phyloP scores from a whole-genome alignment of 2,797 vertebrate genomes.

The Rallus crepitans region DNA sequence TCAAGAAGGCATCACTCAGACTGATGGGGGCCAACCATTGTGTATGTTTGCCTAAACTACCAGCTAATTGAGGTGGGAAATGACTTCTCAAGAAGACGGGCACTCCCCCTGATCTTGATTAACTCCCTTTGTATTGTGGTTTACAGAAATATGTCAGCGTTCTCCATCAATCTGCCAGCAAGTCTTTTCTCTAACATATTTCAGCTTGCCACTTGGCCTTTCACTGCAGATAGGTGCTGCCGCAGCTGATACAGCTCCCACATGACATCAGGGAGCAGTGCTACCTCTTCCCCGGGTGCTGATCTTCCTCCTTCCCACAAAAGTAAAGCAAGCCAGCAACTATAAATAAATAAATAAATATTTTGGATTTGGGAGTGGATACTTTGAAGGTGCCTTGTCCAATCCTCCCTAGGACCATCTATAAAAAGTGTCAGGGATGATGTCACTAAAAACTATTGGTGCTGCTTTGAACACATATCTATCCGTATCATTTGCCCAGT shows the following conservation, averaged over 20 bases:
- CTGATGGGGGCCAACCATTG: not conserved
- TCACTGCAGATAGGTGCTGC: constrained; percentile 61
- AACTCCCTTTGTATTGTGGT: constrained; percentile 60
- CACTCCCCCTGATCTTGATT: constrained; percentile 66
- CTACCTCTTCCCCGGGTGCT: not conserved
- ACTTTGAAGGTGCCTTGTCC: not conserved
- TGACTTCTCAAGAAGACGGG: constrained; percentile 27
- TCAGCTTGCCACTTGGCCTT: constrained; percentile 65
- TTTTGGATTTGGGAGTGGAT: not conserved
- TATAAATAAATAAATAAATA: not conserved
- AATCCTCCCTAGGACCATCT: not conserved
- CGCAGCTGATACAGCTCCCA: not conserved
- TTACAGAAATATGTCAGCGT: constrained; percentile 64
- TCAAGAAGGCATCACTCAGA: constrained; percentile 34
- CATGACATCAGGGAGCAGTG: not conserved
- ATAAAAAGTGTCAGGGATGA: not conserved
- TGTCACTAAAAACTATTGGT: not conserved
- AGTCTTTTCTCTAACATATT: constrained; percentile 63
- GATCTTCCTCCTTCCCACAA: not conserved
- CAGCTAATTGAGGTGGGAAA: constrained; percentile 58
- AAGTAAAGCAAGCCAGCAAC: not conserved
- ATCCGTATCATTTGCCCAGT: not conserved
- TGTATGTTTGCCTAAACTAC: constrained; percentile 21
- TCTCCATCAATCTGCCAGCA: constrained; percentile 73
- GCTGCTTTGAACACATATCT: not conserved